Evolutionary conservation across 2,113 vertebrate species (phyloP), one percentile per base, ranked within the genome.

Genomic region (Peromyscus leucopus): DNA sequence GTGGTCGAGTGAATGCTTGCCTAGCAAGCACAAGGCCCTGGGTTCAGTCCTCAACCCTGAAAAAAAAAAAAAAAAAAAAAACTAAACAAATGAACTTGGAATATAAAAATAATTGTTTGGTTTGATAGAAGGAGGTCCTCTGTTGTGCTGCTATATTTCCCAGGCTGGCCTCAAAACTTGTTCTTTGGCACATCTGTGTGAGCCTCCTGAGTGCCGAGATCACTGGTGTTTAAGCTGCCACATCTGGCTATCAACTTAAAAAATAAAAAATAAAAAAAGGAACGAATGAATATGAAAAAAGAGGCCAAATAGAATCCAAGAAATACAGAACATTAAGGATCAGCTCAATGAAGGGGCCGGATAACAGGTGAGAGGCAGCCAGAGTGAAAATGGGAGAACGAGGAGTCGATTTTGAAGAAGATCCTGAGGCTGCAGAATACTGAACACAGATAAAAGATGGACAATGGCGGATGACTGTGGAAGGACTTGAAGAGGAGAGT

Each of bases 271-370:
- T 8, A 63, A 24, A 63, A 61, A 94, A 95, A 28, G 86, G 55
- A 83, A 74, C 1, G 83, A 78, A 17, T 17, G 36, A 39, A 76
- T 89, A 55, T 59, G 28, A 75, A 84, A 90, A 83, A 82, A 92
- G 42, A 65, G 46, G n/a, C 61, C 59, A 95, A 90, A 65, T n/a
- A 72, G 17, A 72, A 72, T 92, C 93, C 51, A 61, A 51, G 11
- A 67, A 93, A 92, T 90, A 75, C 90, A 90, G 89, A 88, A 80
- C 61, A 87, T 48, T 89, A 91, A 88, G 16, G 24, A 51, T 86
- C 90, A 91, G 28, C 22, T 89, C 33, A 86, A 0, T 71, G 11
- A 69, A 96, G 65, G 46, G 10, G 6, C 71, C 69, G 69, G 90
- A 7, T n/a, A 80, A 48, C 59, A 93, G 82, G 71, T 80, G 65